phyloP scores from a whole-genome alignment of 2,888 invertebrate species.

The Chymomyza amoena region DNA sequence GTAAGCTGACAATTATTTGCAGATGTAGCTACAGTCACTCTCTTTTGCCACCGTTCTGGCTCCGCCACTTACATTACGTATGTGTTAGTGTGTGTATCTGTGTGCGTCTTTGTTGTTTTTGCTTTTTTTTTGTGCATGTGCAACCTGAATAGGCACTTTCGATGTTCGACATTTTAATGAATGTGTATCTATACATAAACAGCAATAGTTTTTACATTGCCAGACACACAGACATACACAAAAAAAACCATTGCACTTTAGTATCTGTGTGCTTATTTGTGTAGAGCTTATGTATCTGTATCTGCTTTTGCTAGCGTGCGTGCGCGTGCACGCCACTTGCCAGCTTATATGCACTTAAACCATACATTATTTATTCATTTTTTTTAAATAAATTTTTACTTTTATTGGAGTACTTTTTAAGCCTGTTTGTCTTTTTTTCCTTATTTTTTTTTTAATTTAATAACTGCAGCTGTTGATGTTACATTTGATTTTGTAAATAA shows the following conservation, averaged over 20 bases:
- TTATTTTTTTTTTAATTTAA: background rate
- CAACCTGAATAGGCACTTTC: conserved; percentile 72
- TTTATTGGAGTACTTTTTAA: conserved; percentile 42
- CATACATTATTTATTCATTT: conserved; percentile 58
- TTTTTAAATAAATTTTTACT: conserved; percentile 54
- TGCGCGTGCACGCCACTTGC: conserved; percentile 35
- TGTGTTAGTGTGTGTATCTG: conserved; percentile 23
- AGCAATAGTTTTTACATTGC: conserved; percentile 31
- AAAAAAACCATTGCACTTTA: background rate
- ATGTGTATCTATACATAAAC: conserved; percentile 68
- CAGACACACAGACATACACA: background rate
- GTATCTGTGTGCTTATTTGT: background rate
- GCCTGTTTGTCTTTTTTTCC: background rate
- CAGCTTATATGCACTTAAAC: conserved; percentile 44
- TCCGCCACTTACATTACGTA: background rate
- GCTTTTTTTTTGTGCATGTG: conserved; percentile 38
- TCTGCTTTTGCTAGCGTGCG: conserved; percentile 1
- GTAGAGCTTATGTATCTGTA: conserved; percentile 8
- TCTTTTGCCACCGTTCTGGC: background rate
- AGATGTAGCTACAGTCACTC: conserved; percentile 55
- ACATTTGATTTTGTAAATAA: too few relatives aligned
- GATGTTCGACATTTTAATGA: conserved; percentile 73
- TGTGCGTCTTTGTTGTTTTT: conserved; percentile 37
- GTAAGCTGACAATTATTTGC: conserved; percentile 75
- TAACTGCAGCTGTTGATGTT: too few relatives aligned